phyloP scores from a whole-genome alignment of 1,140 invertebrate genomes.

The Bathynomus jamesi region DNA sequence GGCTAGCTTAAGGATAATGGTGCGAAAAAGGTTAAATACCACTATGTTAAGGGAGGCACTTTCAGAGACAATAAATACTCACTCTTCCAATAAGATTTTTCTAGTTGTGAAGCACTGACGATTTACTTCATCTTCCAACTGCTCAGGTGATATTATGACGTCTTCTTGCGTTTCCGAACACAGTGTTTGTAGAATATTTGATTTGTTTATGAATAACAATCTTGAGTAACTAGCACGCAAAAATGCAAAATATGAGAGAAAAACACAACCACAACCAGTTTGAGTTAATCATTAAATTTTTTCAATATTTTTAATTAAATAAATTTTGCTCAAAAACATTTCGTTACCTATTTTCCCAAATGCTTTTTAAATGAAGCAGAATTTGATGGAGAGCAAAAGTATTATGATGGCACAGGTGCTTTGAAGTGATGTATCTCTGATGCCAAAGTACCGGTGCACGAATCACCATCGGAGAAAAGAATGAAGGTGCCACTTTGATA shows the following conservation, averaged over 20 bases:
- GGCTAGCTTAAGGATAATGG: too few relatives aligned
- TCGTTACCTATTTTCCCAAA: slow-evolving; percentile 13
- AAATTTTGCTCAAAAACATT: not conserved
- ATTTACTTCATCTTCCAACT: slow-evolving; percentile 54
- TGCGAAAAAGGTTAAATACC: too few relatives aligned
- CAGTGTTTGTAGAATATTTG: slow-evolving; percentile 39
- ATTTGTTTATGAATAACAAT: not conserved
- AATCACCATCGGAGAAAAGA: not conserved
- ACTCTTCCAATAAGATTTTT: slow-evolving; percentile 46
- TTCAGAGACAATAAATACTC: too few relatives aligned
- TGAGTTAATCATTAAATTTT: not conserved
- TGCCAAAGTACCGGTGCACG: slow-evolving; percentile 13
- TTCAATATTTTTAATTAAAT: not conserved
- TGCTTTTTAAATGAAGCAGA: not conserved
- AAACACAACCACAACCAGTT: not conserved
- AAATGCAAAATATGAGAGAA: not conserved
- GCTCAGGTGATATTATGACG: slow-evolving; percentile 54
- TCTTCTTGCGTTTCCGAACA: slow-evolving; percentile 42
- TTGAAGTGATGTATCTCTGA: slow-evolving; percentile 5
- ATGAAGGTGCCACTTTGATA: slow-evolving; percentile 5
- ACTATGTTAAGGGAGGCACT: too few relatives aligned
- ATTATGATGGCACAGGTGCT: slow-evolving; percentile 6
- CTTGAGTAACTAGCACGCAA: not conserved
- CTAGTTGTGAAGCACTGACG: slow-evolving; percentile 49
- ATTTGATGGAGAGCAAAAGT: slow-evolving; percentile 6